Evolutionary conservation across 2,797 vertebrate genomes (phyloP).

Genomic region (Eulemur albifrons): DNA sequence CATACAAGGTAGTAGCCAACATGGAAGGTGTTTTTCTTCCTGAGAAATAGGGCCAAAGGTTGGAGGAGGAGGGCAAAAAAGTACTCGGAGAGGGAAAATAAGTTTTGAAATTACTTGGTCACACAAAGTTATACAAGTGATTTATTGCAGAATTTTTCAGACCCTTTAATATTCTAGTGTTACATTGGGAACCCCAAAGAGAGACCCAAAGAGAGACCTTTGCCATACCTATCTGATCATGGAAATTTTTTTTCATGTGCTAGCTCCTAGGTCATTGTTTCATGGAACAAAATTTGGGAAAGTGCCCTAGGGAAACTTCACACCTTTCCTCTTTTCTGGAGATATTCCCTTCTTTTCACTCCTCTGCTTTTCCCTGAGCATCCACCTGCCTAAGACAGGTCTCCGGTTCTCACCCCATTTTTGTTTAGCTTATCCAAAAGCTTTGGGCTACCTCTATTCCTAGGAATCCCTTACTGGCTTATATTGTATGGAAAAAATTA

Average conservation of each 20-base stretch:
- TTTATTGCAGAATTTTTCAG: constrained; percentile 1
- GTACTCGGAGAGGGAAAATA: background rate
- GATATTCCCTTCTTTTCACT: background rate
- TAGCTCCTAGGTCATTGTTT: background rate
- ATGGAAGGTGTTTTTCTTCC: background rate
- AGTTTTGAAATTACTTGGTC: constrained; percentile 15
- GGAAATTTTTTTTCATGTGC: background rate
- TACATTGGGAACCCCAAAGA: background rate
- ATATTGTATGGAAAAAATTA: background rate
- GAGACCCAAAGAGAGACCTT: background rate
- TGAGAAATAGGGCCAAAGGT: background rate
- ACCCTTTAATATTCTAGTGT: constrained; percentile 31
- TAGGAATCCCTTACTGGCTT: background rate
- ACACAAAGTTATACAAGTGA: background rate
- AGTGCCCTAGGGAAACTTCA: background rate
- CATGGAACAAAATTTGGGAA: constrained; percentile 11
- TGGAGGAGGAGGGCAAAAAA: background rate
- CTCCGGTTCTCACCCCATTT: background rate
- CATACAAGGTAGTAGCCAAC: background rate
- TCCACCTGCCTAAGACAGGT: background rate
- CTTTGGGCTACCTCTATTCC: background rate
- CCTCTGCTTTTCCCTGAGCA: background rate
- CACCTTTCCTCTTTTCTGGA: background rate
- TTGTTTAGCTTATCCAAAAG: background rate
- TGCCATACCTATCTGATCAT: background rate